Evolutionary conservation across 2,888 invertebrate genomes (phyloP).

Genomic region (Coenonympha arcania): DNA sequence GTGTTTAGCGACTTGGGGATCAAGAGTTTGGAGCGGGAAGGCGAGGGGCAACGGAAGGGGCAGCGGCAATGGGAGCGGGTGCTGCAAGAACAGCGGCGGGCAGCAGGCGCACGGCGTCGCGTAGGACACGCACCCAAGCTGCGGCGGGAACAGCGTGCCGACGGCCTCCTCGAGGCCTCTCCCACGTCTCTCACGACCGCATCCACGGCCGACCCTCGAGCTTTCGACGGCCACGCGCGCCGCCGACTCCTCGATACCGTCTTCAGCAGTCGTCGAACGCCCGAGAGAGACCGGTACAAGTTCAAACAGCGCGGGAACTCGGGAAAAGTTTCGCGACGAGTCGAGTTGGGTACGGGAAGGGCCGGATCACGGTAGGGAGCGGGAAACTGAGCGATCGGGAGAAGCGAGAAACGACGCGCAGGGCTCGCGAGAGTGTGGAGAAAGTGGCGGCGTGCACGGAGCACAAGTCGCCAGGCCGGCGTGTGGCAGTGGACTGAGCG

Average conservation of each 20-base stretch:
- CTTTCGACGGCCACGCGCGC: slow-evolving; percentile 60
- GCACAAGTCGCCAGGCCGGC: slow-evolving; percentile 66
- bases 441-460: slow-evolving; percentile 70
- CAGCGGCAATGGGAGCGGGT: slow-evolving; percentile 59
- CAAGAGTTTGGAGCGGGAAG: slow-evolving; percentile 67
- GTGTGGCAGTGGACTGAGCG: slow-evolving; percentile 48
- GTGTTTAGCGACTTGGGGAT: slow-evolving; percentile 69
- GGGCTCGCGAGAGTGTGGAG: slow-evolving; percentile 71
- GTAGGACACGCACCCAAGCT: slow-evolving; percentile 73
- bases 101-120: slow-evolving; percentile 72
- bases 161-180: slow-evolving; percentile 73
- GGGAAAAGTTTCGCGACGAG: slow-evolving; percentile 50
- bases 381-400: slow-evolving; percentile 66
- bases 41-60: slow-evolving; percentile 67
- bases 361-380: slow-evolving; percentile 53
- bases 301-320: slow-evolving; percentile 46
- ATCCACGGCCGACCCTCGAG: slow-evolving; percentile 64
- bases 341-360: slow-evolving; percentile 44
- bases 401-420: slow-evolving; percentile 68
- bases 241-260: slow-evolving; percentile 45
- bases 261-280: slow-evolving; percentile 32
- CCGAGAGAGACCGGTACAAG: slow-evolving; percentile 25
- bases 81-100: slow-evolving; percentile 67
- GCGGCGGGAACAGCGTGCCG: slow-evolving; percentile 75
- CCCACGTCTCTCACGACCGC: slow-evolving; percentile 69